Percentiles rank a stretch among this genome's conserved stretches.
phyloP scores from a whole-genome alignment of 2,797 vertebrate genomes.

The Pteropus rufus region DNA sequence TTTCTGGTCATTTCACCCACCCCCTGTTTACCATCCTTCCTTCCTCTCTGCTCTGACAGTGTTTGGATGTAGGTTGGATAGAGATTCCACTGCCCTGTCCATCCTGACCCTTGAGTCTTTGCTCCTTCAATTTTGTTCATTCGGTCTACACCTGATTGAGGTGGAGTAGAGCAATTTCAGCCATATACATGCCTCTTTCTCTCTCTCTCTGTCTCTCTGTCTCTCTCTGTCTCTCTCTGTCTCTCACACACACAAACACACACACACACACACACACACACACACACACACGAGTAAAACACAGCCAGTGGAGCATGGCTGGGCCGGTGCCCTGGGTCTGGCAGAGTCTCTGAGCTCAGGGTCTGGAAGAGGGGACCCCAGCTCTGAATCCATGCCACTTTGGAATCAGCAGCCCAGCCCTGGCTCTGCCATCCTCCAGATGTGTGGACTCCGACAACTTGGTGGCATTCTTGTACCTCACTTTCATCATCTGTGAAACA shows the following conservation, averaged over 20 bases:
- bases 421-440: background rate
- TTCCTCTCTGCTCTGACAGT: background rate
- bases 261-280: too few relatives aligned
- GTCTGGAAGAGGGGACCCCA: background rate
- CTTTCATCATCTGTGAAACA: background rate
- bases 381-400: background rate
- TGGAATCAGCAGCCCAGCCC: background rate
- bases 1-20: background rate
- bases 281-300: rapidly evolving
- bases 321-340: background rate
- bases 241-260: too few relatives aligned
- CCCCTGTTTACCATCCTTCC: background rate
- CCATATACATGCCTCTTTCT: background rate
- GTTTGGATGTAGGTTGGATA: background rate
- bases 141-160: background rate
- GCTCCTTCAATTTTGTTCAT: background rate
- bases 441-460: background rate
- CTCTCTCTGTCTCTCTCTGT: too few relatives aligned
- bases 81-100: background rate
- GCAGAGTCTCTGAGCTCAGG: background rate
- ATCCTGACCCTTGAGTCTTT: background rate
- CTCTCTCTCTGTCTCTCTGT: too few relatives aligned
- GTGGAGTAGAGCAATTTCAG: background rate
- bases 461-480: background rate
- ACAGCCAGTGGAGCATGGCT: background rate